These are phyloP conservation scores for Ptiloglossa arizonensis DNA, from an alignment of 1,140 invertebrate species.

Conservation along the genomic window DNA sequence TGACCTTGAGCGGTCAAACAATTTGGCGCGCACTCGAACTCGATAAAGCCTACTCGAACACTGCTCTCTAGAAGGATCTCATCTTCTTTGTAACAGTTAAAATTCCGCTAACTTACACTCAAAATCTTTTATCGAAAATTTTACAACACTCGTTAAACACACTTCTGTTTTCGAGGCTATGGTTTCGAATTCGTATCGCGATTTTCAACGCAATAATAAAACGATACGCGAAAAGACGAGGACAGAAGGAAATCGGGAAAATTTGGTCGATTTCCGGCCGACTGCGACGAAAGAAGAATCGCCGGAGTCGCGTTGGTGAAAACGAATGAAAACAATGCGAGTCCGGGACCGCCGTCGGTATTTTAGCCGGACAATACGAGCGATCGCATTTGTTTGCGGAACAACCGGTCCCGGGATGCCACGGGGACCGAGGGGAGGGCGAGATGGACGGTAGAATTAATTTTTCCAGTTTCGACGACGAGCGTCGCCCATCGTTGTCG, in stretches of 20 bases:
- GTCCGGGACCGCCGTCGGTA: constrained; percentile 14
- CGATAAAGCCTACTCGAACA: too few species aligned
- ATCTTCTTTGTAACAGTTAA: too few species aligned
- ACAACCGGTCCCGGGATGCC: not conserved
- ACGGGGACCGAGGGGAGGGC: not conserved
- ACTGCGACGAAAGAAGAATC: constrained; percentile 26
- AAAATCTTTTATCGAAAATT: too few species aligned
- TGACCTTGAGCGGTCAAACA: too few species aligned
- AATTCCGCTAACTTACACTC: too few species aligned
- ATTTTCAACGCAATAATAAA: not conserved
- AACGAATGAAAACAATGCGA: constrained; percentile 42
- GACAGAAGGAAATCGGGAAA: constrained; percentile 1
- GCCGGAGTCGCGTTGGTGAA: not conserved
- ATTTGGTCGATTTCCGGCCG: constrained; percentile 1
- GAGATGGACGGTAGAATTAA: constrained; percentile 40
- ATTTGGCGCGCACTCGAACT: too few species aligned
- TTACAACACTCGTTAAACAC: too few species aligned
- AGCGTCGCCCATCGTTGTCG: constrained; percentile 20
- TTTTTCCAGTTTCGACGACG: constrained; percentile 34
- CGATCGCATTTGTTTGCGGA: constrained; percentile 37
- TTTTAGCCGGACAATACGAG: constrained; percentile 42
- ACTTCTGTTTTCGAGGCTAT: too few species aligned
- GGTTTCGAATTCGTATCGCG: too few species aligned
- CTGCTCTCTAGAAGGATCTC: too few species aligned
- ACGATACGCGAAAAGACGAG: constrained; percentile 4